Conservation (phyloP, 2,888 invertebrate species). For the Nesidiocoris tenuis region DNA sequence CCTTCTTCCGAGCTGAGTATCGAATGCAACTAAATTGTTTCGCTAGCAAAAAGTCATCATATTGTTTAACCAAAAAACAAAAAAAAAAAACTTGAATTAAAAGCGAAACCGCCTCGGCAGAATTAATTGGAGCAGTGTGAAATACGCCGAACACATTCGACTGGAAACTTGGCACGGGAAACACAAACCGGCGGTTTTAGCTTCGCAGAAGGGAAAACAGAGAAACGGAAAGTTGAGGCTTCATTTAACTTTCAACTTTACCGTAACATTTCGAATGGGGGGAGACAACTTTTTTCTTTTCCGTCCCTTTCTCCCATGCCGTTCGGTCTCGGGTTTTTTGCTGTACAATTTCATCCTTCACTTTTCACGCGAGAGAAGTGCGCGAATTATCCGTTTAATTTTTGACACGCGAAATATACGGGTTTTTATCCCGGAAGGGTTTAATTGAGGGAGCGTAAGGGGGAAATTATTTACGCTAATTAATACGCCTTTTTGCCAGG, state of each 20-base stretch:
- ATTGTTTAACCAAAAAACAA: too few relatives aligned
- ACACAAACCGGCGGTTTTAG: background rate
- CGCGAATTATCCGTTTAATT: background rate
- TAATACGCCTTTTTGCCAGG: too few relatives aligned
- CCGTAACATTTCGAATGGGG: background rate
- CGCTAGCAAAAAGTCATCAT: too few relatives aligned
- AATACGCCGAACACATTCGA: background rate
- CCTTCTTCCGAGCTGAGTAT: too few relatives aligned
- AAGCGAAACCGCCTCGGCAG: too few relatives aligned
- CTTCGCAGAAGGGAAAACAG: background rate
- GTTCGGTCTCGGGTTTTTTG: background rate
- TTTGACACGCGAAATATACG: background rate
- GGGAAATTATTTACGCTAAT: background rate
- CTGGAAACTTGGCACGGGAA: background rate
- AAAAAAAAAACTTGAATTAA: too few relatives aligned
- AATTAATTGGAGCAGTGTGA: background rate
- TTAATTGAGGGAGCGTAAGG: background rate
- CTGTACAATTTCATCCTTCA: background rate
- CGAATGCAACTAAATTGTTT: too few relatives aligned
- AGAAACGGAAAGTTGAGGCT: background rate
- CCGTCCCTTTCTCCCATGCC: background rate
- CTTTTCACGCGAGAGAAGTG: background rate
- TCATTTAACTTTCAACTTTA: background rate
- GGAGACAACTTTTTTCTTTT: background rate
- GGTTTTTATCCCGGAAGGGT: background rate